Base-by-base conservation (phyloP, 2,888 invertebrate genomes). In the Diplolepis rosae region DNA sequence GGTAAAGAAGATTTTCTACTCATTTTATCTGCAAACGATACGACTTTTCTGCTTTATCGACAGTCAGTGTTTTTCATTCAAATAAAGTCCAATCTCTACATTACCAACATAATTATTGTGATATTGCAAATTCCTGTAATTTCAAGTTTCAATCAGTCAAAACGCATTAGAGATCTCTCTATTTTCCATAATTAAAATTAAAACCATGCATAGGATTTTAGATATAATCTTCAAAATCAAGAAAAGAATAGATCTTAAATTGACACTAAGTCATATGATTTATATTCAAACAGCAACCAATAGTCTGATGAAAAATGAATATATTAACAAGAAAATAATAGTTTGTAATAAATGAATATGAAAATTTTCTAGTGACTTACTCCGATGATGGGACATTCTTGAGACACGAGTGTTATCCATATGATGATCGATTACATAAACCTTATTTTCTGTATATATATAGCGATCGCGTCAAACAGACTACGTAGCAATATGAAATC, bases 351-450 rank as follows among this genome's bases (percentile, higher is more conserved):
- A n/a, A n/a, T n/a, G n/a, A 7, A 22, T 48, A 9, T 22, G 22
- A 48, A 22, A 18, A 4, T 42, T 61, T n/a, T 61, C 27, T 27
- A n/a, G 35, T 61, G 9, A n/a, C 15, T 39, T 39, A 39, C 24
- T 61, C 24, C 35, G 39, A 15, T 42, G 56, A 56, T 24, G 39
- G 22, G 39, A 4, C 24, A 61, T 39, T 61, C 61, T 61, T 9
- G 9, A 42, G 39, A 13, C 39, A 22, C n/a, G 35, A 39, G 39
- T 39, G 39, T 61, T 61, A 39, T 61, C 39, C 61, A 39, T n/a
- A 61, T 35, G 24, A 39, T 39, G 61, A 24, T 61, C 61, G 61
- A 61, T 61, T 61, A 27, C 61, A 61, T 61, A 61, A 61, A 61
- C 39, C 24, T 39, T 42, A 61, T 42, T 61, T 61, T 61, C 15